Base-by-base conservation (phyloP, 2,888 invertebrate species). In the Dryobota labecula region DNA sequence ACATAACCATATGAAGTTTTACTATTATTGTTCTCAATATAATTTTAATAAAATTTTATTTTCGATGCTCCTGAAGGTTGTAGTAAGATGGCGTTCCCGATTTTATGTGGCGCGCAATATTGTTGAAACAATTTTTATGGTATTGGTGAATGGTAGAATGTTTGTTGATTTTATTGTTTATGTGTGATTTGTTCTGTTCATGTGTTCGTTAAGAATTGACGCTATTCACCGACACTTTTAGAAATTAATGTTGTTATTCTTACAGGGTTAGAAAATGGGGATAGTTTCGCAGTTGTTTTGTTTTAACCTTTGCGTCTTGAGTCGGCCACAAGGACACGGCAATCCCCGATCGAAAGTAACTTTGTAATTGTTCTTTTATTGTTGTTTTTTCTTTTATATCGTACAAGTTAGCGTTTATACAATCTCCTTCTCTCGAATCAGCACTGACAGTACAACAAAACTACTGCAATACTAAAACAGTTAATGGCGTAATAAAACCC, bases 11-110 rank as follows among this genome's bases (percentile, higher is more conserved):
- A 78, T 71, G 73, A 76, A 83, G 62, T 83, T 85, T 86, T 83
- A 86, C 33, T 80, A 63, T 78, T 78, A 79, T 73, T 70, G 66
- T 63, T 57, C 38, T 58, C 41, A 24, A 60, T 78, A 73, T 74
- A 72, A 83, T 86, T 85, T 84, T 76, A 78, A 86, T 85, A 86
- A 86, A 86, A 83, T 80, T 86, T 79, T 81, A 86, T 84, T 45
- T 64, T 38, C 38, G 20, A 43, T 20, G 7, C 69, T 75, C 43
- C n/a, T 49, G 57, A 30, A 51, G 58, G 53, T 60, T 54, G n/a
- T 58, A 43, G 13, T 36, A 54, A 61, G 57, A 70, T 36, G 51
- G 56, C 57, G 54, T 61, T 43, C 49, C 30, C 56, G 24, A 65
- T 76, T 81, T 71, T 65, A 80, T 80, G 61, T 33, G 33, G 30